Evolutionary conservation across 2,113 vertebrate species (phyloP).

Genomic region (Hipposideros armiger): DNA sequence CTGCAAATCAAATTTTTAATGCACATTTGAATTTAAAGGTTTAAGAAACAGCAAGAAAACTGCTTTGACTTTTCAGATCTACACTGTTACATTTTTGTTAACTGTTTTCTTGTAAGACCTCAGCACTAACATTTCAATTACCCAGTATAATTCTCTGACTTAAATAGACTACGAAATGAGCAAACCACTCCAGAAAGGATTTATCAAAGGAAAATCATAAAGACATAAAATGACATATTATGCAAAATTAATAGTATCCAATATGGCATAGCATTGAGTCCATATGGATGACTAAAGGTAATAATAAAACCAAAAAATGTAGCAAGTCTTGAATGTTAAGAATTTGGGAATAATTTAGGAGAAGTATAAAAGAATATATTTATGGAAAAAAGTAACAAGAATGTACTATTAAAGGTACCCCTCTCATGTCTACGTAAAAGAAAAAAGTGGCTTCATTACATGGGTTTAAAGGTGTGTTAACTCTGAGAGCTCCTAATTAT

Average conservation of each 20-base stretch:
- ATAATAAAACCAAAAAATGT: background rate
- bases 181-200: background rate
- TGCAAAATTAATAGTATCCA: background rate
- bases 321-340: conserved; percentile 12
- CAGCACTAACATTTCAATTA: background rate
- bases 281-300: background rate
- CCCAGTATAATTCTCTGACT: background rate
- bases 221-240: background rate
- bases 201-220: background rate
- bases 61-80: conserved; percentile 25
- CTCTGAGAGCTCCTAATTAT: background rate
- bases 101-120: background rate
- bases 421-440: background rate
- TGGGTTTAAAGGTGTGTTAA: conserved; percentile 15
- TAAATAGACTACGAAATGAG: background rate
- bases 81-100: background rate
- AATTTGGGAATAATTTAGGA: conserved; percentile 11
- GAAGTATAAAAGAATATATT: background rate
- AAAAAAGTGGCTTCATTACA: background rate
- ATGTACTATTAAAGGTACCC: background rate
- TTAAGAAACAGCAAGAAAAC: conserved; percentile 39
- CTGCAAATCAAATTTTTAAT: conserved; percentile 85
- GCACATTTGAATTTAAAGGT: background rate
- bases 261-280: background rate
- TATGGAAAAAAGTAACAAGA: background rate